Percentiles rank a stretch among this genome's conserved stretches.
Evolutionary conservation across 2,113 vertebrate species (phyloP).

Genomic region (Clarias batrachus): DNA sequence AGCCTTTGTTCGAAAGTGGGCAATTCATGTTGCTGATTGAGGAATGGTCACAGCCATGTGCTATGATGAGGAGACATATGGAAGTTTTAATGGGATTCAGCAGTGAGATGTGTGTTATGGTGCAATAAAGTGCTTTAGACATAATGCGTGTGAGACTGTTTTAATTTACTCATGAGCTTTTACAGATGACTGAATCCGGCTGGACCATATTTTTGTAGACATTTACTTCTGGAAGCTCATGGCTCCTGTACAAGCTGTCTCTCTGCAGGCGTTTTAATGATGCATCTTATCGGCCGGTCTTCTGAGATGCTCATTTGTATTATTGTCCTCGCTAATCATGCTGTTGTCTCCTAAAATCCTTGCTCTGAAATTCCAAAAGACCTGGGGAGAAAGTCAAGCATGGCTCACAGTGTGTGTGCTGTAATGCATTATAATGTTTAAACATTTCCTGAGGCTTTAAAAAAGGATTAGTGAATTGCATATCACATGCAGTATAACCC

Average conservation of each 20-base stretch:
- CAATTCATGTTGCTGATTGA: constrained; percentile 47
- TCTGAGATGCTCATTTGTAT: constrained; percentile 47
- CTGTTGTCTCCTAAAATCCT: constrained; percentile 38
- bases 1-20: background rate
- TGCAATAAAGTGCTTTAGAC: background rate
- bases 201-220: constrained; percentile 6
- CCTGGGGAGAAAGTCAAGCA: constrained; percentile 27
- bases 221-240: constrained; percentile 30
- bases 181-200: constrained; percentile 12
- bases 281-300: constrained; percentile 34
- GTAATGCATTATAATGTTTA: constrained; percentile 34
- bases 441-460: constrained; percentile 21
- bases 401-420: constrained; percentile 33
- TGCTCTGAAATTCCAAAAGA: constrained; percentile 30
- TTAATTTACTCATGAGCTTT: constrained; percentile 25
- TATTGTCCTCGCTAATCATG: constrained; percentile 34
- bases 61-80: constrained; percentile 23
- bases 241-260: constrained; percentile 15
- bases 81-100: constrained; percentile 22
- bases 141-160: constrained; percentile 2
- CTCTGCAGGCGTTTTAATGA: constrained; percentile 52
- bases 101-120: background rate
- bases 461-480: constrained; percentile 17
- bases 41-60: constrained; percentile 17
- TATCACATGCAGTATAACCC: background rate